Percentiles rank a stretch among this genome's conserved stretches.
phyloP scores from a whole-genome alignment of 2,888 invertebrate genomes.

The Leptura quadrifasciata region DNA sequence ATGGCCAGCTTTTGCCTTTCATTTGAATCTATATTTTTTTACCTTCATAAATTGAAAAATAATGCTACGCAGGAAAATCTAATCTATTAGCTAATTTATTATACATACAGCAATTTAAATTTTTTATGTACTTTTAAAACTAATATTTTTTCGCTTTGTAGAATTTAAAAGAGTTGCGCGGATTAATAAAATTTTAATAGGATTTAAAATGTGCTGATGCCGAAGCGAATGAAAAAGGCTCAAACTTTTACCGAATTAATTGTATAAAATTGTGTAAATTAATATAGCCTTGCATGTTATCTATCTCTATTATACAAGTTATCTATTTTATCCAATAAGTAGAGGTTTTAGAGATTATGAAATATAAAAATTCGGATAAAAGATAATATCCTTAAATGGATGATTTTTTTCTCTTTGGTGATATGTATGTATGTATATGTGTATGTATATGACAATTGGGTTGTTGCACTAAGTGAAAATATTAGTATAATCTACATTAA shows the following conservation, averaged over 20 bases:
- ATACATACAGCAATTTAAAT: slow-evolving; percentile 49
- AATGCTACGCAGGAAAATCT: slow-evolving; percentile 47
- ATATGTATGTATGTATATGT: too few species aligned
- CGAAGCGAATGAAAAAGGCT: slow-evolving; percentile 7
- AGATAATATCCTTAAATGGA: too few species aligned
- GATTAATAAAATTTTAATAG: slow-evolving; percentile 26
- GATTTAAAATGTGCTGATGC: slow-evolving; percentile 11
- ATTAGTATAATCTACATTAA: too few species aligned
- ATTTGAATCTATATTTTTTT: slow-evolving; percentile 38
- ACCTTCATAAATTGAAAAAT: slow-evolving; percentile 44
- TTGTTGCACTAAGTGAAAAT: too few species aligned
- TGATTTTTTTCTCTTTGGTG: too few species aligned
- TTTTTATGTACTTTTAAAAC: slow-evolving; percentile 49
- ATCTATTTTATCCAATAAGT: too few species aligned
- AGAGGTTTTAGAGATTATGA: too few species aligned
- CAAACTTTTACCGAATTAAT: slow-evolving; percentile 9
- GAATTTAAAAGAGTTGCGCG: slow-evolving; percentile 21
- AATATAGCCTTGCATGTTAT: too few species aligned
- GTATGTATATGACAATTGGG: too few species aligned
- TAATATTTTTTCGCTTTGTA: slow-evolving; percentile 14
- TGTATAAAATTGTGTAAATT: not conserved
- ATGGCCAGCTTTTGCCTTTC: slow-evolving; percentile 24
- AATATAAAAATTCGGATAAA: too few species aligned
- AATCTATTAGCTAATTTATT: slow-evolving; percentile 49
- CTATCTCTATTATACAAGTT: too few species aligned